Percentiles rank a stretch among this genome's conserved stretches.
phyloP scores from a whole-genome alignment of 2,113 vertebrate species.

The Protobothrops flavoviridis region DNA sequence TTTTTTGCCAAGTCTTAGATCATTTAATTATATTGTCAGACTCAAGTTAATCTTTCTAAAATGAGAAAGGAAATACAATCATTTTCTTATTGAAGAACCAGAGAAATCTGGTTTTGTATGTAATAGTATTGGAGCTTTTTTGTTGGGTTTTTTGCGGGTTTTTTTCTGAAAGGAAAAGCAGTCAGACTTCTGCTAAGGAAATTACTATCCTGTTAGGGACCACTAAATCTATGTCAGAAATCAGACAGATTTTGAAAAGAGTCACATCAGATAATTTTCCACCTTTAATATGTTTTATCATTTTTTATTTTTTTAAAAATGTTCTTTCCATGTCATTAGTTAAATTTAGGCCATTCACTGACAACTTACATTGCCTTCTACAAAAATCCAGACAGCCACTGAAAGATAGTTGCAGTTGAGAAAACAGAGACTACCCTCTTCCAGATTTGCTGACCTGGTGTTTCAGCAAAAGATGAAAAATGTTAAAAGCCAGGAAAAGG shows the following conservation, averaged over 20 bases:
- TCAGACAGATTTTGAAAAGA: slow-evolving; percentile 34
- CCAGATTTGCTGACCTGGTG: not conserved
- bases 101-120: slow-evolving; percentile 21
- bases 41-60: not conserved
- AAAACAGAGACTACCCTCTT: slow-evolving; percentile 11
- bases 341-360: slow-evolving; percentile 32
- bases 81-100: not conserved
- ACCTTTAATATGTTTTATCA: slow-evolving; percentile 45
- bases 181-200: slow-evolving; percentile 47
- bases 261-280: slow-evolving; percentile 48
- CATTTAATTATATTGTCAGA: slow-evolving; percentile 32
- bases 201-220: slow-evolving; percentile 49
- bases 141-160: not conserved
- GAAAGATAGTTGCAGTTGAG: slow-evolving; percentile 32
- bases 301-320: slow-evolving; percentile 29
- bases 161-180: not conserved
- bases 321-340: slow-evolving; percentile 46
- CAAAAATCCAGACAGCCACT: not conserved
- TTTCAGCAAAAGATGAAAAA: slow-evolving; percentile 14
- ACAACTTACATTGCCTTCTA: slow-evolving; percentile 33
- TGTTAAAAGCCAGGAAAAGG: slow-evolving; percentile 25
- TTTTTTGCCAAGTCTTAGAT: not conserved
- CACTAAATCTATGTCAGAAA: slow-evolving; percentile 41
- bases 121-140: not conserved
- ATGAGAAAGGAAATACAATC: slow-evolving; percentile 23